Evolutionary conservation across 2,888 invertebrate species (phyloP), one percentile per base, ranked within the genome.

Genomic region (Trissoscelio sp.): DNA sequence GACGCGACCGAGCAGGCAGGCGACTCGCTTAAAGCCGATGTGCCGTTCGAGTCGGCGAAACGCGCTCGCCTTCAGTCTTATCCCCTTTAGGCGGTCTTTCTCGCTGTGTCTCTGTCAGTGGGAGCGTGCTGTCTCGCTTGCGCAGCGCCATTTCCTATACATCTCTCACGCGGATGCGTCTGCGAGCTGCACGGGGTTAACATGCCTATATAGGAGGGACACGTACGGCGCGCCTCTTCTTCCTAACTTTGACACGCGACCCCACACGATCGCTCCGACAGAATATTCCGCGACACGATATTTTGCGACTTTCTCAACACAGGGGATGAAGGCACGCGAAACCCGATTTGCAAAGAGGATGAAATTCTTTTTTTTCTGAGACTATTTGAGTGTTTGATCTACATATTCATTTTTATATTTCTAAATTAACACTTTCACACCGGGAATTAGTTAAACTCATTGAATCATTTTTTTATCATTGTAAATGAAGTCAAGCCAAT

Each of bases 21-120:
- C 67, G 69, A 16, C 77, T 67, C 77, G 69, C 31, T 85, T 86
- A 86, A 86, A 86, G 86, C 84, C 62, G 86, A 86, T 85, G 82
- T 82, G 84, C 75, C 82, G 81, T 82, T 86, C 81, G 57, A 9
- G 44, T 31, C 22, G 22, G 20, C 20, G 18, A n/a, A 57, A 6
- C 44, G 46, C 64, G 48, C 57, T 42, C 18, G 46, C 34, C 60
- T 12, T 37, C 53, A 16, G 64, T 31, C 57, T 57, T 58, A 66
- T 79, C 73, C 73, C 67, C 79, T 73, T 67, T 74, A 74, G 62
- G 60, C 42, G 22, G 42, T 51, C 48, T n/a, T 46, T 7, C 31
- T 66, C 48, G 46, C 34, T 14, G 22, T 34, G 20, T 64, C 64
- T 55, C 24, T 14, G 18, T 72, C 60, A 51, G 31, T 18, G 51